Conservation (phyloP, 2,797 vertebrate species). For the Mus spretus region DNA sequence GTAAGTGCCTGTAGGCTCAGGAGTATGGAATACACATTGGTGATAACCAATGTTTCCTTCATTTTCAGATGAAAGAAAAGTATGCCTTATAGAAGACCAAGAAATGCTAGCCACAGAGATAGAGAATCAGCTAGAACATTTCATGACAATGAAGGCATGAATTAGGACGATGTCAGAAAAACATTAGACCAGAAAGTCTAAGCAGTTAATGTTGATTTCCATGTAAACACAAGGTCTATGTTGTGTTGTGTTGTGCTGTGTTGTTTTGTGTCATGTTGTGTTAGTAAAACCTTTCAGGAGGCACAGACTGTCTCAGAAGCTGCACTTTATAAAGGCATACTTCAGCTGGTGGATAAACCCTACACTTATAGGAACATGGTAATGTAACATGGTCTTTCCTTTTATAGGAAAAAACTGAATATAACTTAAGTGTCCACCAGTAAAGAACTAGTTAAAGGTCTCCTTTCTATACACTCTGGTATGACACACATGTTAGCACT, state of each 20-base stretch:
- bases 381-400: background rate
- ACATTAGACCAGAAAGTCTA: slow-evolving; percentile 7
- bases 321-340: background rate
- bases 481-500: background rate
- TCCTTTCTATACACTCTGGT: background rate
- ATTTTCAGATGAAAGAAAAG: background rate
- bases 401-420: slow-evolving; percentile 31
- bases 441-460: background rate
- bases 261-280: background rate
- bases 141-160: background rate
- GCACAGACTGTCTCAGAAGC: background rate
- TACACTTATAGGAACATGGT: background rate
- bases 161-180: background rate
- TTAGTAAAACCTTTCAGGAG: slow-evolving; percentile 13
- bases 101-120: background rate
- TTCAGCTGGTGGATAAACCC: background rate
- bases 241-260: background rate
- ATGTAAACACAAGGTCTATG: background rate
- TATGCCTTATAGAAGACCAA: background rate
- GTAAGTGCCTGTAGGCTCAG: background rate
- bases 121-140: background rate
- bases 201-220: background rate
- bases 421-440: background rate
- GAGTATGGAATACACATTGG: background rate
- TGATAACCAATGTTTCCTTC: background rate